Evolutionary conservation across 2,888 invertebrate species (phyloP), one percentile per base, ranked within the genome.

Genomic region (Drosophila borborema): DNA sequence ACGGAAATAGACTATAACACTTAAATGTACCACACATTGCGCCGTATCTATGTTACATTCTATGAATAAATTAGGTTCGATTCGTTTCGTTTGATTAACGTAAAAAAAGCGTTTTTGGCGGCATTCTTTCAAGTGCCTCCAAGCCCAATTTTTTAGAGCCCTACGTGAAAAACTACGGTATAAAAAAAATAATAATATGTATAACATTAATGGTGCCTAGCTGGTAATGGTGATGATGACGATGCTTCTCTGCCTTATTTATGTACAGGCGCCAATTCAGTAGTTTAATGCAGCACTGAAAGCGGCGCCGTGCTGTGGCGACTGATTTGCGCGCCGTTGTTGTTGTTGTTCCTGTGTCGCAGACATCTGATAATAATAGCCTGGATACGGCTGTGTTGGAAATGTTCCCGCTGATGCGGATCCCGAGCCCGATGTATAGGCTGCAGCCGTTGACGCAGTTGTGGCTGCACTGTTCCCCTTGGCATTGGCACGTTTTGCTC

Each of bases 1-100:
- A 87, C 72, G 78, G 80, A 88, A 82, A 80, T 86, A 86, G 73
- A 74, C 88, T 86, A 82, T 85, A 85, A 85, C 84, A 85, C 84
- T 85, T 85, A 88, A 72, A 72, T 59, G 62, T 88, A 84, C 81
- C 74, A 74, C 73, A 80, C 64, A 68, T 71, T 68, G 70, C 70
- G 77, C 70, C 73, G 74, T 70, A 74, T 80, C 81, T 83, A 87
- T 83, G 53, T 81, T 84, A 84, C 87, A 84, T 36, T 71, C 84
- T 84, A 87, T 79, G 62, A 85, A 88, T 85, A 86, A 88, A 80
- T 84, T 82, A 84, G 67, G 73, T 82, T 82, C 66, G 70, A 80
- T 80, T 80, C 67, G 63, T 71, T 86, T 76, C 63, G 84, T 84
- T 75, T 74, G 74, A 76, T 80, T 72, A 81, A 81, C 78, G 66